phyloP scores from a whole-genome alignment of 2,797 vertebrate genomes.

The Sparidentex hasta region DNA sequence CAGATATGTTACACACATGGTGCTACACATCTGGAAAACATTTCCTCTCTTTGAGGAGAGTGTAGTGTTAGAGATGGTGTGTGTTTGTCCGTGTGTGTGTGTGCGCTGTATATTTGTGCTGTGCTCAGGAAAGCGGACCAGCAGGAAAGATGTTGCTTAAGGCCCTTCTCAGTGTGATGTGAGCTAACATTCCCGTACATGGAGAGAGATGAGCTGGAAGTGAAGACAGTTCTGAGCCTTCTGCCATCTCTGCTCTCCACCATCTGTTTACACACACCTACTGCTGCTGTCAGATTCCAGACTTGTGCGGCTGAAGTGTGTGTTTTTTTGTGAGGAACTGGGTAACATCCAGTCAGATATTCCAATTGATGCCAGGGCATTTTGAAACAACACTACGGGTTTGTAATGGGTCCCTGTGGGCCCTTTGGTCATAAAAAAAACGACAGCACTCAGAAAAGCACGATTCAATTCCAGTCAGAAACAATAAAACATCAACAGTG shows the following conservation, averaged over 20 bases:
- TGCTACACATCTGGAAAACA: slow-evolving; percentile 19
- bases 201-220: slow-evolving; percentile 62
- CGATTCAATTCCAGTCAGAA: slow-evolving; percentile 59
- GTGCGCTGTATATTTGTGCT: slow-evolving; percentile 24
- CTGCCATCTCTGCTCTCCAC: slow-evolving; percentile 59
- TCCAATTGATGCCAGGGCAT: slow-evolving; percentile 61
- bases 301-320: slow-evolving; percentile 44
- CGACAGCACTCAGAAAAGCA: slow-evolving; percentile 39
- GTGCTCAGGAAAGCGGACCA: slow-evolving; percentile 49
- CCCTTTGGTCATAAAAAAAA: slow-evolving; percentile 43
- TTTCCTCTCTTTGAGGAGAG: slow-evolving; percentile 12
- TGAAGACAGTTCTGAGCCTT: slow-evolving; percentile 62
- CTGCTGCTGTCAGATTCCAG: slow-evolving; percentile 61
- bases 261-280: slow-evolving; percentile 65
- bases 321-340: slow-evolving; percentile 48
- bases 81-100: slow-evolving; percentile 26
- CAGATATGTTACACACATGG: not conserved
- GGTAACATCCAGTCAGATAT: slow-evolving; percentile 63
- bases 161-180: slow-evolving; percentile 69
- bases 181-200: slow-evolving; percentile 57
- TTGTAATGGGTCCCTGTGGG: slow-evolving; percentile 65
- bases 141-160: slow-evolving; percentile 71
- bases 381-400: slow-evolving; percentile 56
- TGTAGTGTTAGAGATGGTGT: not conserved
- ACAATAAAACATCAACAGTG: slow-evolving; percentile 52